Evolutionary conservation across 37 sponge, comb jelly and placozoan genomes (phyloP), one percentile per base, ranked within the genome.

Genomic region (Axinella damicornis): DNA sequence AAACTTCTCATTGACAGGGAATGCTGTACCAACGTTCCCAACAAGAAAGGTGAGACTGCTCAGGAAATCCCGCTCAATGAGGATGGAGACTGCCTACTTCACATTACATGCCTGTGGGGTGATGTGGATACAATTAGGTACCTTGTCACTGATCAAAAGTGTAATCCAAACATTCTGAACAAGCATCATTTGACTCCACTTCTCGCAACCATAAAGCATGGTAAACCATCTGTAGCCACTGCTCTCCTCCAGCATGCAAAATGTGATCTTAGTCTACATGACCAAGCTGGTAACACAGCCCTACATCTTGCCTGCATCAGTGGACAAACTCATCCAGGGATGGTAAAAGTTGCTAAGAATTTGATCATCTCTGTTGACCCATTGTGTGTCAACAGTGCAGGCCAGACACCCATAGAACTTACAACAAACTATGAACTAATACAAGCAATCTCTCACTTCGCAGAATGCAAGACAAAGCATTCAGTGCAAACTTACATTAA

Each of bases 141-240:
- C n/a, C n/a, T n/a, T n/a, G n/a, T n/a, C n/a, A n/a, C n/a, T n/a
- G n/a, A n/a, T n/a, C n/a, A n/a, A n/a, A n/a, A n/a, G n/a, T n/a
- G n/a, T n/a, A n/a, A n/a, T n/a, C n/a, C n/a, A n/a, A n/a, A n/a
- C n/a, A n/a, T n/a, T n/a, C n/a, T 35, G 0, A 56, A 36, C 30
- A 53, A 25, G 20, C 31, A 72, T n/a, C 65, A 82, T 32, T 55
- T 22, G 5, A 82, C 83, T 11, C 83, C 83, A 31, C 73, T 82
- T 34, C 61, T 58, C 19, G 2, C 71, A 13, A 63, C 83, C 27
- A 28, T 36, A 6, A 71, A 57, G 17, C 13, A 57, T 16, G 6
- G 62, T 32, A 17, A 57, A 1, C 28, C 30, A 24, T 37, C 53
- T 5, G 77, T 57, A 24, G 59, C 56, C 5, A 55, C 27, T 25